phyloP scores from a whole-genome alignment of 2,888 invertebrate species.

The Drosophila borborema region DNA sequence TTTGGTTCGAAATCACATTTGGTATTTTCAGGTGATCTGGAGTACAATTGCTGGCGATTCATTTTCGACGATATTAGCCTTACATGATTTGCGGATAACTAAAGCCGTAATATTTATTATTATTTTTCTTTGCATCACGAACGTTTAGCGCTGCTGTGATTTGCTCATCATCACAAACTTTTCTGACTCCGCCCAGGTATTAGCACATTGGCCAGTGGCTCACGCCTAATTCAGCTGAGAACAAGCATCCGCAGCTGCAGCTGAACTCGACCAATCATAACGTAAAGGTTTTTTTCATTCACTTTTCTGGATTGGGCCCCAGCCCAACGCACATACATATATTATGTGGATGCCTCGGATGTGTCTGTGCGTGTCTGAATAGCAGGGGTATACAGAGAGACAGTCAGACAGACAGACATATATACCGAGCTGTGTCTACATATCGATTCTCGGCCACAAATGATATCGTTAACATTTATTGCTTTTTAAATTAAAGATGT shows the following conservation, averaged over 20 bases:
- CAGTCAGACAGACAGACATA: background rate
- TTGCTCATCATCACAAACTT: conserved; percentile 6
- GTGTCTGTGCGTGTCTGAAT: background rate
- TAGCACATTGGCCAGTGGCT: conserved; percentile 37
- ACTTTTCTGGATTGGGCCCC: conserved; percentile 25
- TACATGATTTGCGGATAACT: conserved; percentile 30
- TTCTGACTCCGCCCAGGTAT: conserved; percentile 73
- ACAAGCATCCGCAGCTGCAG: conserved; percentile 24
- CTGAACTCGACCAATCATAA: conserved; percentile 36
- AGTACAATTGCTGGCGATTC: conserved; percentile 16
- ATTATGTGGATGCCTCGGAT: background rate
- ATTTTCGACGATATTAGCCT: conserved; percentile 33
- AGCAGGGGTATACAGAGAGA: background rate
- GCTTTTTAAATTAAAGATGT: conserved; percentile 35
- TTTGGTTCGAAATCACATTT: conserved; percentile 10
- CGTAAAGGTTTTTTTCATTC: conserved; percentile 13
- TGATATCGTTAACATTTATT: conserved; percentile 26
- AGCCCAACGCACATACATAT: background rate
- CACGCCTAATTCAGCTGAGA: conserved; percentile 25
- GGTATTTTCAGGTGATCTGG: background rate
- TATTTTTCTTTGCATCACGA: conserved; percentile 12
- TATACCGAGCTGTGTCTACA: conserved; percentile 2
- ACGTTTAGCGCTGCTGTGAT: conserved; percentile 26
- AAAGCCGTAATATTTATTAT: conserved; percentile 9
- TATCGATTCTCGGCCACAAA: conserved; percentile 2